A percentile compares a stretch with the other conserved stretches of the same genome.
Conservation (phyloP, 2,797 vertebrate species). For the Enteromius thamalakanensis region DNA sequence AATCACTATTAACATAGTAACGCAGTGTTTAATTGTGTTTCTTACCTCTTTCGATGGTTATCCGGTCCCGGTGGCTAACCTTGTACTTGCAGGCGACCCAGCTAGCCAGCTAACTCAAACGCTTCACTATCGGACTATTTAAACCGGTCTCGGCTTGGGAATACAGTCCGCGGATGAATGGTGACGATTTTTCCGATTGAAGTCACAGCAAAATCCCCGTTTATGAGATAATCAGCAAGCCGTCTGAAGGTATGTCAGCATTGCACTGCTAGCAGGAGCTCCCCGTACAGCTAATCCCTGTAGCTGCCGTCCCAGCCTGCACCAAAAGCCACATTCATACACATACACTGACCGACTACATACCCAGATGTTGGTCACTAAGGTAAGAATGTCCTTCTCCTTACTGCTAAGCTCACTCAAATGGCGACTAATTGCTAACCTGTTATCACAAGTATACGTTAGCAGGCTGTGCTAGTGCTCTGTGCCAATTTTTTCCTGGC, state of each 20-base stretch:
- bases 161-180: conserved; percentile 7
- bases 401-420: neutral
- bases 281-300: conserved; percentile 53
- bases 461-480: conserved; percentile 47
- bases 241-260: conserved; percentile 48
- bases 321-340: conserved; percentile 53
- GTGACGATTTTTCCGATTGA: neutral
- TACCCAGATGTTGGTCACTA: conserved; percentile 37
- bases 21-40: neutral
- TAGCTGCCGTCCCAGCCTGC: conserved; percentile 56
- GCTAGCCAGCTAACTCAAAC: conserved; percentile 34
- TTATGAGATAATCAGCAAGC: conserved; percentile 45
- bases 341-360: conserved; percentile 53
- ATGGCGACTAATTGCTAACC: neutral
- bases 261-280: conserved; percentile 54
- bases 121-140: conserved; percentile 1
- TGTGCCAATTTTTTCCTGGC: conserved; percentile 53
- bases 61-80: conserved; percentile 46
- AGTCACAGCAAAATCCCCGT: neutral
- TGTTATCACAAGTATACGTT: conserved; percentile 37
- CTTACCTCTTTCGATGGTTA: conserved; percentile 37
- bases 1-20: no score
- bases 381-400: neutral
- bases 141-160: neutral
- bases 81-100: conserved; percentile 42